Evolutionary conservation across 2,888 invertebrate genomes (phyloP), one percentile per base, ranked within the genome.

Genomic region (Ecdyonurus torrentis): DNA sequence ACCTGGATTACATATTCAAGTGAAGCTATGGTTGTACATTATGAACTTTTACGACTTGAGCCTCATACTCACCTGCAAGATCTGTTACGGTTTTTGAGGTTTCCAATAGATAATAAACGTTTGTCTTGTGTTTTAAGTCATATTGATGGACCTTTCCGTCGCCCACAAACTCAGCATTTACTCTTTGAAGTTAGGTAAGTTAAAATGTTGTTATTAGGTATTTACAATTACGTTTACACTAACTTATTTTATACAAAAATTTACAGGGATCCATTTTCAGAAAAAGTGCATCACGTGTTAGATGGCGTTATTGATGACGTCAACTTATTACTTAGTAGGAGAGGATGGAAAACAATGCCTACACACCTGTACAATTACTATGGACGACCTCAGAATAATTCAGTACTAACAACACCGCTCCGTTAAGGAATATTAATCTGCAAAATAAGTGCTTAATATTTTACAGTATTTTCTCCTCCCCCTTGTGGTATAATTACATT

Each of bases 11-110:
- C 37, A 20, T 20, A 69, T 24, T 68, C 69, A 53, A 62, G 63
- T 55, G 67, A 69, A 63, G 66, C 69, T 18, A 67, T 70, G 61
- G 70, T 73, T 3, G 66, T 73, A 2, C 69, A 71, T 64, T 73
- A 71, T 65, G 73, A 73, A 64, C 66, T 70, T 20, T 64, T 73
- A 7, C 67, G 69, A 66, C 63, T 65, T 23, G 67, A 70, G 65
- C 70, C 71, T n/a, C 65, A 66, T 23, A 52, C 61, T 15, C 67
- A 70, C 61, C 64, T 72, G 59, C 64, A 67, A 19, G 64, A 67
- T 25, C 67, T 71, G 61, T 66, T 72, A 60, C 61, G 67, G 60
- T 70, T 70, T 65, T 68, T 72, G 58, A 63, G 67, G 55, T 65
- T 70, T 59, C 68, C 70, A 1, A 66, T 69, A 15, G 69, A 71